phyloP scores from a whole-genome alignment of 2,888 invertebrate genomes.

The Portevinia maculata region DNA sequence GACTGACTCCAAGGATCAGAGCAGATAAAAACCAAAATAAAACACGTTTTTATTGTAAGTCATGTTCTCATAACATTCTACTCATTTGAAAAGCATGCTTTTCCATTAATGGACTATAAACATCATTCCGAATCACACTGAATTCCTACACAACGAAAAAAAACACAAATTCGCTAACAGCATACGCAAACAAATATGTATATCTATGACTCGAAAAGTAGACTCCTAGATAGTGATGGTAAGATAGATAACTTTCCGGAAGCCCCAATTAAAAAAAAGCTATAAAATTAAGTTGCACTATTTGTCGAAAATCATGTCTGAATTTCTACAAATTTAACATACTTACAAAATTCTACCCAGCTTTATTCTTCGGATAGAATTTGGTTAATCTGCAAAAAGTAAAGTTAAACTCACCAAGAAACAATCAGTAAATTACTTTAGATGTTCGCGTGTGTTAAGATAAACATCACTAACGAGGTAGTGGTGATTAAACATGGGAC shows the following conservation, averaged over 20 bases:
- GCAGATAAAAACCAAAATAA: not conserved
- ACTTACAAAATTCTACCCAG: constrained; percentile 19
- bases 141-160: no score
- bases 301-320: constrained; percentile 16
- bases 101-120: not conserved
- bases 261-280: constrained; percentile 31
- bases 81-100: no score
- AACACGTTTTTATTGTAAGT: not conserved
- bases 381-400: constrained; percentile 32
- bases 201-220: no score
- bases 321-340: constrained; percentile 3
- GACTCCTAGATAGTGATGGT: no score
- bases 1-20: no score
- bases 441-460: constrained; percentile 10
- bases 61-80: no score
- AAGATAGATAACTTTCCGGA: constrained; percentile 9
- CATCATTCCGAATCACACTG: not conserved
- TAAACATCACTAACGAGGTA: constrained; percentile 12
- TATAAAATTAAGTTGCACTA: constrained; percentile 19
- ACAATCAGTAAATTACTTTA: constrained; percentile 41
- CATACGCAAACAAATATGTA: no score
- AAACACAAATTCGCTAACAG: no score
- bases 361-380: constrained; percentile 21
- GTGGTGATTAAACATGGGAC: constrained; percentile 12
- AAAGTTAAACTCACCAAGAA: not conserved